Evolutionary conservation across 1,140 invertebrate species (phyloP).

Genomic region (Mercenaria mercenaria): DNA sequence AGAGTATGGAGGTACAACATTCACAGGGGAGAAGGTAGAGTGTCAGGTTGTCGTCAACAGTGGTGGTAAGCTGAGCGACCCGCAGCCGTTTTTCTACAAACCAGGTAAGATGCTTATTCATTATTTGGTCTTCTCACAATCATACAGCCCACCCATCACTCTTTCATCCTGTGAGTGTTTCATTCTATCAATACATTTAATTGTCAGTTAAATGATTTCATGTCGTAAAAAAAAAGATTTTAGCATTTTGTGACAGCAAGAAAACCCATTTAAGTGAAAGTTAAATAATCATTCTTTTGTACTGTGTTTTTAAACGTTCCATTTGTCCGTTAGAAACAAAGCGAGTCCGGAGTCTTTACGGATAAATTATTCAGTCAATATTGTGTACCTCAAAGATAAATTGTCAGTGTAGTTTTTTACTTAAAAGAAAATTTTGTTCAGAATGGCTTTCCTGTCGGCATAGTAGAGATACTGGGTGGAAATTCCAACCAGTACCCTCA

Average conservation of each 20-base stretch:
- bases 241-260: not conserved
- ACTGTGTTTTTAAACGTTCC: not conserved
- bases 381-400: not conserved
- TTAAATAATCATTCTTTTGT: not conserved
- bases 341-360: not conserved
- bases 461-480: slow-evolving; percentile 16
- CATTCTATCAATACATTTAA: not conserved
- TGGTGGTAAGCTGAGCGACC: slow-evolving; percentile 95
- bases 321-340: not conserved
- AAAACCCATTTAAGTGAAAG: not conserved
- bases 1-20: slow-evolving; percentile 90
- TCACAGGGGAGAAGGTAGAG: slow-evolving; percentile 88
- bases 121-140: not conserved
- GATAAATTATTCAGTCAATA: not conserved
- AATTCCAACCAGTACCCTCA: slow-evolving; percentile 27
- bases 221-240: not conserved
- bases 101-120: slow-evolving; percentile 77
- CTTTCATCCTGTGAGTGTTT: slow-evolving; percentile 60
- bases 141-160: slow-evolving; percentile 33
- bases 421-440: not conserved
- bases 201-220: not conserved
- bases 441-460: slow-evolving; percentile 43
- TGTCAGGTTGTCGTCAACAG: slow-evolving; percentile 93
- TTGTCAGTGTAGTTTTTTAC: not conserved
- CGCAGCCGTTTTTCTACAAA: slow-evolving; percentile 93